Evolutionary conservation across 2,797 vertebrate genomes (phyloP).

Genomic region (Pipistrellus pipistrellus): DNA sequence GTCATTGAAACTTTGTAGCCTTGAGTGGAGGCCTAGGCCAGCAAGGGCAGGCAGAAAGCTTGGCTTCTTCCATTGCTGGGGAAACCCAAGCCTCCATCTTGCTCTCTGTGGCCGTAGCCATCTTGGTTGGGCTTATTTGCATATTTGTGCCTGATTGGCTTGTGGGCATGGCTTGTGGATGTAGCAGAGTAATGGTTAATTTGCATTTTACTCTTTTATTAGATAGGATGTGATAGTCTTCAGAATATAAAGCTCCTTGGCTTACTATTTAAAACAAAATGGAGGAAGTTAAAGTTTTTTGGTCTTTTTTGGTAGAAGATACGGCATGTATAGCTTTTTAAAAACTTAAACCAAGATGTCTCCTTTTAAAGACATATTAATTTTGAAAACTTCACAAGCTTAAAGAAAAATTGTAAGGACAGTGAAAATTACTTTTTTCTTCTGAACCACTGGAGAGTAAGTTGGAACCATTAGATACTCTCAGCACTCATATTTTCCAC

Average conservation of each 20-base stretch:
- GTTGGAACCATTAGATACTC: not conserved
- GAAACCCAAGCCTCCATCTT: too few species aligned
- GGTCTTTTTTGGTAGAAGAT: not conserved
- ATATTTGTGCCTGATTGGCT: too few species aligned
- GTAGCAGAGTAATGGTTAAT: too few species aligned
- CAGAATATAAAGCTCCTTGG: not conserved
- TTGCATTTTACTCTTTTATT: too few species aligned
- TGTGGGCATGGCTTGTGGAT: too few species aligned
- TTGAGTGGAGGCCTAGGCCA: too few species aligned
- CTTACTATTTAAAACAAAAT: not conserved
- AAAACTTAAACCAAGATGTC: not conserved
- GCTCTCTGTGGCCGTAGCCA: too few species aligned
- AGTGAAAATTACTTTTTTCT: not conserved
- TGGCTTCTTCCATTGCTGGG: too few species aligned
- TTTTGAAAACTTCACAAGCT: conserved; percentile 28
- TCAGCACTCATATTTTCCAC: not conserved
- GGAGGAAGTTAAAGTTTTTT: not conserved
- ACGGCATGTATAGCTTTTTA: not conserved
- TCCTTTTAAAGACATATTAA: not conserved
- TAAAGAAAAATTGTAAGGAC: not conserved
- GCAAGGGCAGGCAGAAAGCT: too few species aligned
- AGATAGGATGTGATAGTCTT: not conserved
- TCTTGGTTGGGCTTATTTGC: too few species aligned
- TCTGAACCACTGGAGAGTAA: not conserved
- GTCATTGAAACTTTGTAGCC: too few species aligned